phyloP scores from a whole-genome alignment of 2,888 invertebrate genomes.

The Drosophila subsilvestris region DNA sequence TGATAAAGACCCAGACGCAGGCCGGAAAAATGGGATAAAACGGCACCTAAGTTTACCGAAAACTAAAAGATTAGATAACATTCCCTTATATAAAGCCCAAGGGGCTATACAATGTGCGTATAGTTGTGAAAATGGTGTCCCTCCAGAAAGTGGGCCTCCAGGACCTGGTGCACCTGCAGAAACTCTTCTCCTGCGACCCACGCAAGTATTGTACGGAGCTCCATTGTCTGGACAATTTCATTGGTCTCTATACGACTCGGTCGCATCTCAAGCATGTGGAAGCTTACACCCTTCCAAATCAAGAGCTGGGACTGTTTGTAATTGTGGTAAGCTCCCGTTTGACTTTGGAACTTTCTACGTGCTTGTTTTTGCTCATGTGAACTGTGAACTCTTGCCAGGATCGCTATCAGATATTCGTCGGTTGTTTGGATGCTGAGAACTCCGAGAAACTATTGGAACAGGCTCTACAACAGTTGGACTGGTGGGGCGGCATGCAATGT shows the following conservation, averaged over 20 bases:
- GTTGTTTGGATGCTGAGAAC: constrained; percentile 59
- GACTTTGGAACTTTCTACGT: background rate
- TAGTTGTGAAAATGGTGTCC: constrained; percentile 21
- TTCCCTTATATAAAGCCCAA: constrained; percentile 24
- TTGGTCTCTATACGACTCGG: constrained; percentile 49
- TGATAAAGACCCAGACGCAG: background rate
- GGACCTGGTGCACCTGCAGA: constrained; percentile 31
- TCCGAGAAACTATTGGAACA: constrained; percentile 46
- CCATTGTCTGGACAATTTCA: constrained; percentile 70
- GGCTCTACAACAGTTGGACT: constrained; percentile 77
- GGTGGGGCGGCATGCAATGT: constrained; percentile 79
- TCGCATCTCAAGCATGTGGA: constrained; percentile 34
- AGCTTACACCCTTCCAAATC: constrained; percentile 40
- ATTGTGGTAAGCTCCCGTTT: constrained; percentile 52
- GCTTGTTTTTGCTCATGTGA: background rate
- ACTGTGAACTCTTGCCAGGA: constrained; percentile 65
- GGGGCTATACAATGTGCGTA: background rate
- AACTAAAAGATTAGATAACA: constrained; percentile 65
- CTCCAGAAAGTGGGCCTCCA: constrained; percentile 34
- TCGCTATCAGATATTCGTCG: constrained; percentile 82
- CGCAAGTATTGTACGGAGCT: constrained; percentile 71
- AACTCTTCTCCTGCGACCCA: constrained; percentile 49
- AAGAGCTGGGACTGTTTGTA: constrained; percentile 57
- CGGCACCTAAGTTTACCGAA: constrained; percentile 56
- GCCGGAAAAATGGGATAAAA: constrained; percentile 34